Percentiles rank a stretch among this genome's conserved stretches.
Evolutionary conservation across 2,888 invertebrate species (phyloP).

Genomic region (Notodonta ziczac): DNA sequence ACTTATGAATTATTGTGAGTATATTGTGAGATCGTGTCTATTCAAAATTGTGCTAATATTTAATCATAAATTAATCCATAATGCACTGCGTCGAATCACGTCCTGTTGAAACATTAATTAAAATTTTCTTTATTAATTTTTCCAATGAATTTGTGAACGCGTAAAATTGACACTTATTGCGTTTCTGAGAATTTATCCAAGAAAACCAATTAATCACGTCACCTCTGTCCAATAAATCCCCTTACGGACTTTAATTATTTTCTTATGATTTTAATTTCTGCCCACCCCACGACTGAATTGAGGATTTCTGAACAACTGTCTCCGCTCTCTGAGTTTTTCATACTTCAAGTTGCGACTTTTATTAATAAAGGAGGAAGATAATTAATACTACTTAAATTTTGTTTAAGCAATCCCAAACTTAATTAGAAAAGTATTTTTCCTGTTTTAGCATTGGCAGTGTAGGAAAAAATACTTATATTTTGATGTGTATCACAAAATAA

Average conservation of each 20-base stretch:
- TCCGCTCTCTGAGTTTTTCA: conserved; percentile 70
- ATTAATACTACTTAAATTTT: conserved; percentile 85
- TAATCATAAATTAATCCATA: conserved; percentile 1
- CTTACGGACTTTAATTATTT: conserved; percentile 83
- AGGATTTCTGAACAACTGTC: conserved; percentile 63
- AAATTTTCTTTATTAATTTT: conserved; percentile 68
- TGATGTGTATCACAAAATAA: too few relatives aligned
- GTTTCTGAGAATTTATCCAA: conserved; percentile 66
- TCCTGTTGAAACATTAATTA: conserved; percentile 52
- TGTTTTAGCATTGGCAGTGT: too few relatives aligned
- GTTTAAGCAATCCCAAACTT: conserved; percentile 76
- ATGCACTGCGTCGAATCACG: conserved; percentile 13
- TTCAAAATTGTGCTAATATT: neutral
- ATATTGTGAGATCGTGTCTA: neutral
- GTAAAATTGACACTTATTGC: conserved; percentile 84
- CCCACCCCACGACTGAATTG: conserved; percentile 48
- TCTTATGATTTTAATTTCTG: conserved; percentile 84
- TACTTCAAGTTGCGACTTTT: conserved; percentile 66
- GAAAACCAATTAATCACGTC: conserved; percentile 83
- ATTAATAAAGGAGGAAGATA: conserved; percentile 82
- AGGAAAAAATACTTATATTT: too few relatives aligned
- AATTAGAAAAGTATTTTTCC: conserved; percentile 62
- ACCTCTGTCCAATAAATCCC: conserved; percentile 82
- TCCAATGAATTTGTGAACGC: conserved; percentile 63
- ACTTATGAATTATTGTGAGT: too few relatives aligned